Base-by-base conservation (phyloP, 2,797 vertebrate species). In the Cynopterus sphinx region DNA sequence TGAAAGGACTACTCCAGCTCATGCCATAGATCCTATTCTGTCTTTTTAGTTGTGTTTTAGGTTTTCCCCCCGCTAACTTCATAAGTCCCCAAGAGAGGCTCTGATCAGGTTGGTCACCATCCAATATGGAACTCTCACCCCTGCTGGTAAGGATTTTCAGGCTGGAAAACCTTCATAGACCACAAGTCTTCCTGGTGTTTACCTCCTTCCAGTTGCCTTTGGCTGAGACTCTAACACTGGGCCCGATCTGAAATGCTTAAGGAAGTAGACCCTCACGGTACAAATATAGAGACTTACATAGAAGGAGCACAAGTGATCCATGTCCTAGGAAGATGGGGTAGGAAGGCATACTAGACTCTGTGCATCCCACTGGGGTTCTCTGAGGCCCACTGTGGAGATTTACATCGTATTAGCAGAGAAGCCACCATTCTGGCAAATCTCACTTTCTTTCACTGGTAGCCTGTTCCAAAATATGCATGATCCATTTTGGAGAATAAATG, bases 401-500 rank as follows among this genome's bases (percentile, higher is more conserved):
- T 10, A 31, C 3, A 5, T 22, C 1, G 2, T 3, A 2, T 31
- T n/a, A 46, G 36, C 41, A 43, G 9, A 22, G 21, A 9, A 28
- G 39, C 17, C 6, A 10, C 33, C 41, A 5, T 49, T 0, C 19
- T 71, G 86, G 19, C 31, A 87, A 24, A 59, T 36, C 49, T 87
- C 24, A 33, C 36, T 75, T 85, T 21, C 57, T 63, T 83, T 85
- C 49, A 22, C 41, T 43, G 51, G 59, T 39, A 43, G 41, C 71
- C 71, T 81, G 31, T 39, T 75, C 46, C 59, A 41, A 67, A 84
- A 33, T 6, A 17, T 8, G 39, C 53, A 17, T 3, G 16, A 78
- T 31, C 51, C 8, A 19, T 33, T 79, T 57, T n/a, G 46, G 51
- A 83, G n/a, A 41, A 74, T 19, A 82, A 90, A 89, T 3, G 39